Evolutionary conservation across 2,113 vertebrate genomes (phyloP).

Genomic region (Phyllopteryx taeniolatus): DNA sequence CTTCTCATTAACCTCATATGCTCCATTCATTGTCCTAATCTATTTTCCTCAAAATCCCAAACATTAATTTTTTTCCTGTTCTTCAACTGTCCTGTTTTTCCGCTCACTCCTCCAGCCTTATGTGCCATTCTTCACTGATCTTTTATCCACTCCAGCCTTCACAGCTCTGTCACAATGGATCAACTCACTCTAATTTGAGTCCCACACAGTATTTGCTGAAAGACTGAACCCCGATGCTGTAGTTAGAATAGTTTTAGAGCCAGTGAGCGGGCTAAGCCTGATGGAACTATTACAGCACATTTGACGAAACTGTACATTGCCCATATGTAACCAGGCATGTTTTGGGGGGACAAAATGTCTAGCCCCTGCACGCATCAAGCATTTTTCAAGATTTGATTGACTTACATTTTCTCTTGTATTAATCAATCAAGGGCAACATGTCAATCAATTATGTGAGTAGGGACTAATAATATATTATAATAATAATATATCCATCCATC

Average conservation of each 20-base stretch:
- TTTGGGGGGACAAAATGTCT: too few species aligned
- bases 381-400: constrained; percentile 31
- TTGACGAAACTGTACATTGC: constrained; percentile 14
- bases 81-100: constrained; percentile 19
- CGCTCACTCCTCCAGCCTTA: not conserved
- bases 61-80: not conserved
- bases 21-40: constrained; percentile 49
- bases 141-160: constrained; percentile 44
- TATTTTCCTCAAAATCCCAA: constrained; percentile 19
- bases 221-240: constrained; percentile 23
- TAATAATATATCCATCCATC: too few species aligned
- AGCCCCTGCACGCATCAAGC: constrained; percentile 23
- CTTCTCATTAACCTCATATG: constrained; percentile 50
- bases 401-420: constrained; percentile 18
- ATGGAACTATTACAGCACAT: constrained; percentile 26
- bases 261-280: constrained; percentile 7
- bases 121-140: constrained; percentile 21
- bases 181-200: constrained; percentile 47
- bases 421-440: too few species aligned
- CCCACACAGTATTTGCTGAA: constrained; percentile 47
- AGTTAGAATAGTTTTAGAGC: constrained; percentile 25
- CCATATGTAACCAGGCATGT: constrained; percentile 26
- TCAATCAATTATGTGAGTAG: too few species aligned
- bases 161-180: constrained; percentile 39
- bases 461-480: too few species aligned